These are phyloP conservation scores for Acrocephalus scirpaceus DNA, from an alignment of 2,797 vertebrate genomes.

Conservation along the genomic window DNA sequence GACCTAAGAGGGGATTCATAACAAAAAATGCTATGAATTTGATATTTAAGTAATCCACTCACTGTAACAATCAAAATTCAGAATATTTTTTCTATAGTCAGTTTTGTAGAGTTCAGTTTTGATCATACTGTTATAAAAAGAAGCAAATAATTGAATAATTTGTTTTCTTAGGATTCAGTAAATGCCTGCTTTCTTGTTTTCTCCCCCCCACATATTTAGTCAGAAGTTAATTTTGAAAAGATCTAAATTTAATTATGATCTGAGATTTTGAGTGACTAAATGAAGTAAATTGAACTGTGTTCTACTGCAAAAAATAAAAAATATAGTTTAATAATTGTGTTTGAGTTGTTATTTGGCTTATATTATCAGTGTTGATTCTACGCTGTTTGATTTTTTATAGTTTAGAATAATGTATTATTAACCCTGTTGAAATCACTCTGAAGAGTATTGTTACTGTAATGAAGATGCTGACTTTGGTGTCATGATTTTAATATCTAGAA, in stretches of 20 bases:
- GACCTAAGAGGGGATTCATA: background rate
- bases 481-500: background rate
- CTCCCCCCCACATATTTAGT: background rate
- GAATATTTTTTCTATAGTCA: background rate
- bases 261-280: background rate
- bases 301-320: background rate
- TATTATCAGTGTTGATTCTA: background rate
- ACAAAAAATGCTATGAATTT: background rate
- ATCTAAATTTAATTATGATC: background rate
- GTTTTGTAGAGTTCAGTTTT: background rate
- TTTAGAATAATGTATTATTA: constrained; percentile 8
- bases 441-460: background rate
- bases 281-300: background rate
- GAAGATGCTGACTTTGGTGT: background rate
- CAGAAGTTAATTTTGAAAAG: background rate
- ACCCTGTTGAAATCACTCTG: background rate
- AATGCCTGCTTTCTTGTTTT: background rate
- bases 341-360: background rate
- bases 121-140: background rate
- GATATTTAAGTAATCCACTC: background rate
- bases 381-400: background rate
- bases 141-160: background rate
- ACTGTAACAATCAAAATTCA: background rate
- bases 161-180: background rate
- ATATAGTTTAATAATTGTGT: background rate